phyloP scores from a whole-genome alignment of 2,113 vertebrate species.

The Procavia capensis region DNA sequence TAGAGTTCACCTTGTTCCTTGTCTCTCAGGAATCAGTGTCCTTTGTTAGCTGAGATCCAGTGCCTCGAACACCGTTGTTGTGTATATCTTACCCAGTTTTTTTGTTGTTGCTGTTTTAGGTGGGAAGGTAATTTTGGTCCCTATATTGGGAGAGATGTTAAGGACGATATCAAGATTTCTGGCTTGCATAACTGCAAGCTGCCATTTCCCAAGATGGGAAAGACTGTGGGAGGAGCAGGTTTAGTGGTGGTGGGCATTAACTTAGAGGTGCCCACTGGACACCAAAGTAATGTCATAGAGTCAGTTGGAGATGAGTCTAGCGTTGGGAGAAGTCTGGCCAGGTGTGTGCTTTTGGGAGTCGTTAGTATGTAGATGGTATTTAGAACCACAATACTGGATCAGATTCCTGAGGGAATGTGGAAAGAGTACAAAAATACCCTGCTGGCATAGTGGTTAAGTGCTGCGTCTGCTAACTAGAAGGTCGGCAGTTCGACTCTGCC shows the following conservation, averaged over 20 bases:
- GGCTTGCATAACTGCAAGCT: neutral
- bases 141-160: neutral
- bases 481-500: too few relatives aligned
- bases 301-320: neutral
- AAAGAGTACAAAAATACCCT: neutral
- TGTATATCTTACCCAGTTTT: neutral
- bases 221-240: neutral
- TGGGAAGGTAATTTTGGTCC: neutral
- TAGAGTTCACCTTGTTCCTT: neutral
- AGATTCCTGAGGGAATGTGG: neutral
- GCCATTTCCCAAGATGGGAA: neutral
- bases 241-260: neutral
- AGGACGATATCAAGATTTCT: neutral
- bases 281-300: neutral
- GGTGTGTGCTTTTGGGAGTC: too few relatives aligned
- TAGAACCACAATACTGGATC: neutral
- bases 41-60: neutral
- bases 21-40: neutral
- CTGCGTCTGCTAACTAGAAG: too few relatives aligned
- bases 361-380: too few relatives aligned
- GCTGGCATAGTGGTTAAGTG: too few relatives aligned
- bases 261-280: neutral
- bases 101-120: neutral
- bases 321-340: too few relatives aligned
- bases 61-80: neutral